Percentiles rank a stretch among this genome's conserved stretches.
Evolutionary conservation across 92 coral and sea anemone genomes (phyloP).

Genomic region (Plumapathes pennacea): DNA sequence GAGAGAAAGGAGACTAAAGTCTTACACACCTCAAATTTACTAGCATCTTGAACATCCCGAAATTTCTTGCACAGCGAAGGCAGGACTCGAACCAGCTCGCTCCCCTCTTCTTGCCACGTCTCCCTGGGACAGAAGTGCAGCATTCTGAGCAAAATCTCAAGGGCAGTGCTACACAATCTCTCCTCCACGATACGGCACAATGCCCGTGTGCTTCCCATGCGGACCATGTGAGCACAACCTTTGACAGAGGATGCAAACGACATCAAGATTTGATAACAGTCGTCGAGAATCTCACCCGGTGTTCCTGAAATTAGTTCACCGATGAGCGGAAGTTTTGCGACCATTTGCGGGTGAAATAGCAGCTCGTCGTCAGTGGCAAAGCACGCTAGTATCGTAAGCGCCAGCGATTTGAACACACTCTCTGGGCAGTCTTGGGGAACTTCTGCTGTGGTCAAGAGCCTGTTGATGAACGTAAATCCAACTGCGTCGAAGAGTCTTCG

Average conservation of each 20-base stretch:
- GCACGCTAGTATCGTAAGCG: slow-evolving; percentile 79
- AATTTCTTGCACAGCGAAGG: slow-evolving; percentile 34
- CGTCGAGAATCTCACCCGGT: slow-evolving; percentile 19
- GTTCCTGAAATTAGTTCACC: slow-evolving; percentile 36
- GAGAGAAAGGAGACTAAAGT: slow-evolving; percentile 47
- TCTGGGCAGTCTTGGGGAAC: slow-evolving; percentile 67
- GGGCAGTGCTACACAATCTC: not conserved
- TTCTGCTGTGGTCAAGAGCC: slow-evolving; percentile 58
- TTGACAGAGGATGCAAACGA: slow-evolving; percentile 43
- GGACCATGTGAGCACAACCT: slow-evolving; percentile 58
- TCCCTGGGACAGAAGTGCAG: slow-evolving; percentile 32
- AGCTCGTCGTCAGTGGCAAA: slow-evolving; percentile 79
- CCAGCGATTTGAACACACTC: slow-evolving; percentile 67
- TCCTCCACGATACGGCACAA: slow-evolving; percentile 36
- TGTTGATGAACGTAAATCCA: slow-evolving; percentile 76
- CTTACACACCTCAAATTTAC: slow-evolving; percentile 72
- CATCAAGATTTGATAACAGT: slow-evolving; percentile 60
- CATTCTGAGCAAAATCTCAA: slow-evolving; percentile 57
- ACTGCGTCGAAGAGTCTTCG: slow-evolving; percentile 69
- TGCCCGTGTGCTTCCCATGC: slow-evolving; percentile 15
- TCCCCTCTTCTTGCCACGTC: slow-evolving; percentile 37
- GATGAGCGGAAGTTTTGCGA: slow-evolving; percentile 55
- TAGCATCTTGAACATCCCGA: slow-evolving; percentile 47
- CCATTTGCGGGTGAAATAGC: slow-evolving; percentile 67
- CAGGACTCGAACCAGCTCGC: slow-evolving; percentile 36